These are phyloP conservation scores for Scarus forsteni DNA, from an alignment of 2,797 vertebrate genomes.

Conservation along the genomic window DNA sequence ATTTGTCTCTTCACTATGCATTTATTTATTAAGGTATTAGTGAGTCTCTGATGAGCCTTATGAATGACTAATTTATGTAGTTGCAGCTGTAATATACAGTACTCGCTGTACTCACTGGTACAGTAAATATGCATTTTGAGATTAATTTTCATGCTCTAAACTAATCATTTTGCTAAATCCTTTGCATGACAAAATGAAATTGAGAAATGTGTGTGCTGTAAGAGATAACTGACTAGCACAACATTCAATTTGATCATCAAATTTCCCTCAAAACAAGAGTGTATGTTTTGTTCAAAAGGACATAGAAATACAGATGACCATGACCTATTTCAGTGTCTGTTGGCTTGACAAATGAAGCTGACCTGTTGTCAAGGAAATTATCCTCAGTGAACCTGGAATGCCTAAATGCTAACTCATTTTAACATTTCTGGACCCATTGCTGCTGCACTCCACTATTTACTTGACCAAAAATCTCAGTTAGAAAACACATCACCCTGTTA, in stretches of 20 bases:
- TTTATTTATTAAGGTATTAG: constrained; percentile 75
- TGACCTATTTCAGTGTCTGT: too few relatives aligned
- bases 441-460: too few relatives aligned
- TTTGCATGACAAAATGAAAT: constrained; percentile 33
- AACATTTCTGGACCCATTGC: too few relatives aligned
- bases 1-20: constrained; percentile 59
- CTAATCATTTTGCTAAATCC: constrained; percentile 62
- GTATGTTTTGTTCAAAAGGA: too few relatives aligned
- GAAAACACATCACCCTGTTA: too few relatives aligned
- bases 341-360: too few relatives aligned
- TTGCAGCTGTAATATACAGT: constrained; percentile 37
- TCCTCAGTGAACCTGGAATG: too few relatives aligned
- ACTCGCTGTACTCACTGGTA: neutral
- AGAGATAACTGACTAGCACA: constrained; percentile 1
- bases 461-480: too few relatives aligned
- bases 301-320: too few relatives aligned
- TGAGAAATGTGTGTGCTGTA: constrained; percentile 17
- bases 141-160: constrained; percentile 53
- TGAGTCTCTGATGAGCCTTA: constrained; percentile 45
- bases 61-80: constrained; percentile 65
- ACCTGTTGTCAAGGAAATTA: too few relatives aligned
- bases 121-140: constrained; percentile 16
- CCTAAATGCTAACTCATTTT: too few relatives aligned
- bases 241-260: neutral
- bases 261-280: too few relatives aligned